phyloP scores from a whole-genome alignment of 2,113 vertebrate genomes.

The Colaptes auratus region DNA sequence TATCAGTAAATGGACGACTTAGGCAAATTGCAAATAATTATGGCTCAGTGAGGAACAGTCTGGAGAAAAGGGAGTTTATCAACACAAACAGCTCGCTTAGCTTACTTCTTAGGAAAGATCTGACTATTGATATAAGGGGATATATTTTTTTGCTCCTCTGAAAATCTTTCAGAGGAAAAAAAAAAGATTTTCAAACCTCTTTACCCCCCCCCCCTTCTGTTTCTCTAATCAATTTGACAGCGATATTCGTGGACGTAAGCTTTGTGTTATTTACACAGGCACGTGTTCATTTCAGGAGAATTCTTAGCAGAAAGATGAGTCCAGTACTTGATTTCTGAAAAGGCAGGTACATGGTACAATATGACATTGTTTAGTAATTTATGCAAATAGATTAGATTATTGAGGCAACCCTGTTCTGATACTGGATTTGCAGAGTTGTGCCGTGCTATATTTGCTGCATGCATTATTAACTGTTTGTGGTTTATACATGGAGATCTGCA shows the following conservation, averaged over 20 bases:
- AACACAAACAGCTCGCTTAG: conserved; percentile 99
- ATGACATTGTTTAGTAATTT: not conserved
- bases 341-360: not conserved
- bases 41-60: conserved; percentile 92
- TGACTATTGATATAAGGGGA: conserved; percentile 83
- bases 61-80: conserved; percentile 92
- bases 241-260: not conserved
- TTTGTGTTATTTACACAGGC: conserved; percentile 16
- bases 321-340: not conserved
- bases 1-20: conserved; percentile 99
- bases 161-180: conserved; percentile 46
- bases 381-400: conserved; percentile 21
- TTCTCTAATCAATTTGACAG: conserved; percentile 52
- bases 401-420: conserved; percentile 9
- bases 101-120: conserved; percentile 92
- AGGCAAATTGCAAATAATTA: conserved; percentile 99
- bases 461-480: not conserved
- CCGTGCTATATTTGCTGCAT: not conserved
- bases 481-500: not conserved
- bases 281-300: not conserved
- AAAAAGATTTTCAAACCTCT: conserved; percentile 14
- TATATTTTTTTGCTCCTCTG: conserved; percentile 61
- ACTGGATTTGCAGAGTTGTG: not conserved
- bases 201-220: not conserved
- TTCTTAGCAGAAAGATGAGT: conserved; percentile 20